These are phyloP conservation scores for Penelope pileata DNA, from an alignment of 2,113 vertebrate genomes.

Conservation along the genomic window DNA sequence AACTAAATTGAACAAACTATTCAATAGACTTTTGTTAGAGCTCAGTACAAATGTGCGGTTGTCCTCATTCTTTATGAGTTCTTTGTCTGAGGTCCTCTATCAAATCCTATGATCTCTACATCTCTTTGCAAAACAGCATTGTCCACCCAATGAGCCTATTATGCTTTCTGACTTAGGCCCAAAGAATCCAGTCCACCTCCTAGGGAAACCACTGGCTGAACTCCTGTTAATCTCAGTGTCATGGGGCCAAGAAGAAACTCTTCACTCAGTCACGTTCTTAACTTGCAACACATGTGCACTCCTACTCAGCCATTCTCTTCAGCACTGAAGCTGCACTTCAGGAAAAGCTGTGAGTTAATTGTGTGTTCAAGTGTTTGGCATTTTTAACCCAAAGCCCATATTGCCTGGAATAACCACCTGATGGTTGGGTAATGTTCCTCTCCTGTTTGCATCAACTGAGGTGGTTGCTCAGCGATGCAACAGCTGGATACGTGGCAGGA, in stretches of 20 bases:
- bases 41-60: slow-evolving; percentile 29
- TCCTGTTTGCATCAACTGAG: rapidly evolving
- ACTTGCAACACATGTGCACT: not conserved
- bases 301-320: not conserved
- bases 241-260: not conserved
- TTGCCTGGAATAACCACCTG: not conserved
- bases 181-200: not conserved
- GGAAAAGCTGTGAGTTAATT: not conserved
- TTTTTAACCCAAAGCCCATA: not conserved
- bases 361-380: not conserved
- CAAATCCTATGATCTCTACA: not conserved
- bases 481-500: not conserved
- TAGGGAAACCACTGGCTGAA: not conserved
- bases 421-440: not conserved
- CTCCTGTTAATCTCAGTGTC: not conserved
- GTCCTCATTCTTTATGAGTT: not conserved
- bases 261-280: not conserved
- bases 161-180: not conserved
- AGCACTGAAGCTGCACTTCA: not conserved
- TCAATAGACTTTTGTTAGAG: slow-evolving; percentile 35
- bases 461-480: not conserved
- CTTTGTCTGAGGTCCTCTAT: slow-evolving; percentile 21
- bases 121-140: not conserved
- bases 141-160: not conserved
- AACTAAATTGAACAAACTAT: slow-evolving; percentile 38